Evolutionary conservation across 2,113 vertebrate species (phyloP).

Genomic region (Albula glossodonta): DNA sequence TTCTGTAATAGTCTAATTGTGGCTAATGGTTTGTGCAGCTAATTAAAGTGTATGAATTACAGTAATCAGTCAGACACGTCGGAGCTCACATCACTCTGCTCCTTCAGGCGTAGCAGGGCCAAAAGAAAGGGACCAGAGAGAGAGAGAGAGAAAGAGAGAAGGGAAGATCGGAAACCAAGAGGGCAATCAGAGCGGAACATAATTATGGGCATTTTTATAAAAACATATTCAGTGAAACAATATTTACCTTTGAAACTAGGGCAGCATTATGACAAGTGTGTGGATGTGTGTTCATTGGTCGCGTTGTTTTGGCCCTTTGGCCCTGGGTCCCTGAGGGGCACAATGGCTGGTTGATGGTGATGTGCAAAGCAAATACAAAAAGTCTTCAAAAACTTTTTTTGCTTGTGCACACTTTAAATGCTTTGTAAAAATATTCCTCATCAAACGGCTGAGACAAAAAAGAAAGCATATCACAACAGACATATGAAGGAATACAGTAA

Average conservation of each 20-base stretch:
- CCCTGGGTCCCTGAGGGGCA: background rate
- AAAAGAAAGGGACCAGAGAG: conserved; percentile 28
- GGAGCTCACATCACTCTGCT: conserved; percentile 60
- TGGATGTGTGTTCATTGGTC: background rate
- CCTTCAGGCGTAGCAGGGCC: conserved; percentile 62
- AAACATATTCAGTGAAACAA: conserved; percentile 38
- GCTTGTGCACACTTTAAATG: too few species aligned
- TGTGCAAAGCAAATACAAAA: background rate
- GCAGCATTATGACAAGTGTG: background rate
- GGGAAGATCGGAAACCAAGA: conserved; percentile 3
- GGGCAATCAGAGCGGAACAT: conserved; percentile 32
- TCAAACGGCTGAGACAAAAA: too few species aligned
- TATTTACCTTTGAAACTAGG: conserved; percentile 40
- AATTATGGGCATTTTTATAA: conserved; percentile 39
- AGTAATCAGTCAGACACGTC: conserved; percentile 97
- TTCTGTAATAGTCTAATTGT: conserved; percentile 81
- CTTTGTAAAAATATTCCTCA: too few species aligned
- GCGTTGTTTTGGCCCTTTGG: too few species aligned
- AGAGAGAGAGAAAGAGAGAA: background rate
- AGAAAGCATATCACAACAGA: too few species aligned
- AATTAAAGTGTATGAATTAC: conserved; percentile 99
- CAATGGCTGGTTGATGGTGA: background rate
- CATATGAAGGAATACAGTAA: too few species aligned
- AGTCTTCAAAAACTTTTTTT: background rate
- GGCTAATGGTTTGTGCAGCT: conserved; percentile 83